Evolutionary conservation across 2,113 vertebrate genomes (phyloP), one percentile per base, ranked within the genome.

Genomic region (Ornithorhynchus anatinus): DNA sequence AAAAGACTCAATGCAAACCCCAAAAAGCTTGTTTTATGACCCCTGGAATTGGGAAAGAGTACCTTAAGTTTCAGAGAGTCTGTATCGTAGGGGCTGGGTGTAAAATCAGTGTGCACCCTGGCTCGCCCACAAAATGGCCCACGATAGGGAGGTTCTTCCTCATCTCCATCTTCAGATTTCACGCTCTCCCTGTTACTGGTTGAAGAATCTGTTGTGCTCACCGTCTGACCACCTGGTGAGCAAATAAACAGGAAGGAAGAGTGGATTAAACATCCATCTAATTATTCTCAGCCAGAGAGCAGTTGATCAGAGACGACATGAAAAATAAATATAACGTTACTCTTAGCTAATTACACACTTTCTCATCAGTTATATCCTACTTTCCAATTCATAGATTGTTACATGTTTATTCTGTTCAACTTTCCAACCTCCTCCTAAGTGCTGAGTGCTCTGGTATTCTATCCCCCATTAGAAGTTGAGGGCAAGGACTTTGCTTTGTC

Each of bases 1-100:
- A 50, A 29, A 48, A 50, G 25, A 10, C 25, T 10, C 19, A n/a
- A 38, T 3, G 2, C 19, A 33, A 32, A 14, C 7, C 23, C 32
- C 7, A 7, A 9, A 8, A 2, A 10, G 35, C 7, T 8, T 31
- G 25, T 6, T n/a, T 12, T 13, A 10, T 35, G 32, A n/a, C n/a
- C 37, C 27, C 37, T 32, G 19, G 9, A 1, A 20, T 13, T 54
- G 17, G 32, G 62, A 31, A 27, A 10, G 15, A 23, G 7, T 86
- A 97, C 98, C 97, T 99, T 99, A 36, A 99, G 95, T 85, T 98
- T 99, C 62, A 99, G 95, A 1, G 98, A 99, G 88, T 99, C 98
- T 0, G 96, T 93, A 87, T 99, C 98, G 0, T 99, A 99, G 20
- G 98, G 98, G 77, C 97, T 99, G 3, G 98, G 98, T n/a, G 96